Base-by-base conservation (phyloP, 2,797 vertebrate species). In the Neolamprologus multifasciatus region DNA sequence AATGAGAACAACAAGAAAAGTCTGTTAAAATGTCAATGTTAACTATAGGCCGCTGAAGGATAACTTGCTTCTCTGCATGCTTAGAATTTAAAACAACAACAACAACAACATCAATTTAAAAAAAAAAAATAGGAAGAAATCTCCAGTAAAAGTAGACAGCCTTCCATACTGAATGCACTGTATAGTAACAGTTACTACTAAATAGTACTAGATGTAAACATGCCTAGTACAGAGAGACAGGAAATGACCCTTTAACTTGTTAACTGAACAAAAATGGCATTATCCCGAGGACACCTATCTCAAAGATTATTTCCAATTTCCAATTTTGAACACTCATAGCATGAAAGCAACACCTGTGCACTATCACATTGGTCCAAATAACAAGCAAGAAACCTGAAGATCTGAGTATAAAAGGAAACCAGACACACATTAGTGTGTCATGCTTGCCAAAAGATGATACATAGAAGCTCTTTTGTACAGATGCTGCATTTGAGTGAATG, bases 401-500 rank as follows among this genome's bases (percentile, higher is more conserved):
- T 78, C 78, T 11, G 43, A 4, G 17, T 29, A 51, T 83, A 79
- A 81, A 52, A 82, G 79, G 31, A 76, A 87, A 87, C n/a, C 77
- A 80, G 76, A 54, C 84, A 81, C 55, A 83, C 45, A 76, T 19
- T 31, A 31, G 71, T 80, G 78, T 51, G 21, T 83, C 43, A 67
- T 12, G 26, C 71, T 76, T 78, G 36, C 33, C 17, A n/a, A 51
- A 77, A 21, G 71, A 54, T 43, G 38, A 79, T 43, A 26, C 4
- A 14, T 9, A 14, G 36, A 78, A 83, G 21, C 31, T 62, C n/a
- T 69, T 80, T 69, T 85, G 79, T 64, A 67, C 36, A 87, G 77
- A 85, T 80, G 45, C 29, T 67, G 26, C 78, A 88, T 88, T 79
- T 54, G 26, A 57, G 71, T 59, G 80, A 85, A 82, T 84, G 76